phyloP scores from a whole-genome alignment of 2,888 invertebrate species.

The Pomacea canaliculata region DNA sequence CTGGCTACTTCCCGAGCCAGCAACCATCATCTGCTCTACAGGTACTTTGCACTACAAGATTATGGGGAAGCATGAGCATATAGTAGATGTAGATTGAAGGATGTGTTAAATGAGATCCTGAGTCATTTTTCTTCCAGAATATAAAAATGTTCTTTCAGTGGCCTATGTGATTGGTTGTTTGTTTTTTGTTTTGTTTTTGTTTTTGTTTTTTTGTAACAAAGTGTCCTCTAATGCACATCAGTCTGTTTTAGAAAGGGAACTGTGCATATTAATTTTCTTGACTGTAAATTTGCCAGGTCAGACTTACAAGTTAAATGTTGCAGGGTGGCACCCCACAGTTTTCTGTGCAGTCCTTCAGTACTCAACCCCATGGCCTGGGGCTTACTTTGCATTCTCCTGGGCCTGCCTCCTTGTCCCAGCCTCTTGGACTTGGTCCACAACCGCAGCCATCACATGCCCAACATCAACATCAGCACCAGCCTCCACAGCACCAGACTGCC shows the following conservation, averaged over 20 bases:
- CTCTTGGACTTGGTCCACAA: constrained; percentile 37
- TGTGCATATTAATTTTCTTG: too few relatives aligned
- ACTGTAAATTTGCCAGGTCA: too few relatives aligned
- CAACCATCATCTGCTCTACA: constrained; percentile 56
- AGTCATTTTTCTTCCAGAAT: too few relatives aligned
- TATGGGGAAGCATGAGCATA: too few relatives aligned
- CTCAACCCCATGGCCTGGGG: constrained; percentile 55
- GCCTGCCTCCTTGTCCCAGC: constrained; percentile 33
- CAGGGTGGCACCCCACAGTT: constrained; percentile 53
- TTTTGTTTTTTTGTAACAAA: too few relatives aligned
- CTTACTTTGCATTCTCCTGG: constrained; percentile 48
- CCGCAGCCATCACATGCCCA: constrained; percentile 1
- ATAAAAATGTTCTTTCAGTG: too few relatives aligned
- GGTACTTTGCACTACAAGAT: constrained; percentile 37
- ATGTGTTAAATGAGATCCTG: too few relatives aligned
- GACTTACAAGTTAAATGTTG: too few relatives aligned
- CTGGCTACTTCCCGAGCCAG: constrained; percentile 64
- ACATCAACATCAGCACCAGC: constrained; percentile 18
- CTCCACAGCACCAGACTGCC: constrained; percentile 11
- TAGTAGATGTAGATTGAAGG: too few relatives aligned
- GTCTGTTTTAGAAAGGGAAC: not conserved
- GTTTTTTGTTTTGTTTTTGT: too few relatives aligned
- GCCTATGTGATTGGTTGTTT: too few relatives aligned
- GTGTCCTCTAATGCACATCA: too few relatives aligned
- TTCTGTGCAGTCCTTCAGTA: constrained; percentile 56